Evolutionary conservation across 2,888 invertebrate species (phyloP), one percentile per base, ranked within the genome.

Genomic region (Pseudeuparius sepicola): DNA sequence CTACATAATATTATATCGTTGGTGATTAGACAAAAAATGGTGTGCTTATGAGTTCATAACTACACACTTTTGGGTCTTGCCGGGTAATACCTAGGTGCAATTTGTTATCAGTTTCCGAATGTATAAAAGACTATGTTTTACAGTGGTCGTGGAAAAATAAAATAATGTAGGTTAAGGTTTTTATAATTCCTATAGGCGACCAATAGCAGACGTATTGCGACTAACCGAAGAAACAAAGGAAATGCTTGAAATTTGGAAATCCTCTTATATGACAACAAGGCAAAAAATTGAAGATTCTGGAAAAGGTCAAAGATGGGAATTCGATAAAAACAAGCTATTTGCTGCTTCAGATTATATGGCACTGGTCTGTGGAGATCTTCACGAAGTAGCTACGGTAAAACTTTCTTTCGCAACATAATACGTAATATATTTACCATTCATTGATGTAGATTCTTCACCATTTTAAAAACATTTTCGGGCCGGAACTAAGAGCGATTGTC

Each of bases 241-340:
- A 34, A 79, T 87, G 69, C 64, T 88, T 62, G 70, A 71, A 34
- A 66, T 66, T 25, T 89, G 88, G 87, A 81, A 84, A 52, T 56
- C 64, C 0, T 66, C 78, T 1, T 93, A 92, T 59, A 68, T 79
- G 54, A 68, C 78, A 26, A 85, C 82, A 3, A 68, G 93, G 7
- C 71, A 78, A n/a, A 76, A 76, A 48, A 93, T 93, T 42, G 93
- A 93, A 60, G 61, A 76, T 10, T 82, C 86, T 2, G 89, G 86
- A 0, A 84, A 86, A 46, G 86, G 86, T 14, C 72, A 78, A 3
- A 71, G 93, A 6, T 93, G 93, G 93, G 92, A 93, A 60, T 94
- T 93, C 59, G 85, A 92, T 54, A 78, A 83, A 48, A 75, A 73
- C 9, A 68, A 73, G 24, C 64, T 94, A 16, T 93, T 93, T 59